phyloP scores from a whole-genome alignment of 1,140 invertebrate species.

The Drosophila kepulauana region DNA sequence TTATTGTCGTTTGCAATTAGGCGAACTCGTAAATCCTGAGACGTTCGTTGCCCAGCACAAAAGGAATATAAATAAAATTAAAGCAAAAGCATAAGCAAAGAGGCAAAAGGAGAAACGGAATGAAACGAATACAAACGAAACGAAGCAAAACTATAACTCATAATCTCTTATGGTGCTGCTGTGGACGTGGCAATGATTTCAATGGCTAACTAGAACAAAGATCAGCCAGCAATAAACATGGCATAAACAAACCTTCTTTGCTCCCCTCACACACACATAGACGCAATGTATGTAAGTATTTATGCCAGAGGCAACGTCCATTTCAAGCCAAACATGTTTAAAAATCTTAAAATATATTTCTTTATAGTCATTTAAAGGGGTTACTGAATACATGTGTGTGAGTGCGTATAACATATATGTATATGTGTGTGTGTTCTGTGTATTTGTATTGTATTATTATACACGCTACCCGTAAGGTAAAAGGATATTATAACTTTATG shows the following conservation, averaged over 20 bases:
- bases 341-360: conserved; percentile 75
- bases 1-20: conserved; percentile 79
- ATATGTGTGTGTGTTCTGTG: neutral
- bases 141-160: conserved; percentile 75
- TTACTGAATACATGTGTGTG: neutral
- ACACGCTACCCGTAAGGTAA: too few species aligned
- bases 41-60: conserved; percentile 58
- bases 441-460: too few species aligned
- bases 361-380: conserved; percentile 56
- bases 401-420: neutral
- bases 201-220: conserved; percentile 46
- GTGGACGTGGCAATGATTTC: conserved; percentile 71
- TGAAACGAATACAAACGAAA: conserved; percentile 57
- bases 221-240: conserved; percentile 65
- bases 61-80: conserved; percentile 71
- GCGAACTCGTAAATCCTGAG: conserved; percentile 69
- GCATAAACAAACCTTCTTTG: conserved; percentile 26
- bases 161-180: conserved; percentile 59
- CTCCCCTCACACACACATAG: neutral
- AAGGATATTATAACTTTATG: too few species aligned
- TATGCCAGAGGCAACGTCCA: conserved; percentile 45
- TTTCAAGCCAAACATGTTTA: conserved; percentile 72
- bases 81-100: conserved; percentile 39
- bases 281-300: conserved; percentile 7
- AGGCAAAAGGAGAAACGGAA: conserved; percentile 42